Evolutionary conservation across 2,113 vertebrate species (phyloP).

Genomic region (Equus quagga): DNA sequence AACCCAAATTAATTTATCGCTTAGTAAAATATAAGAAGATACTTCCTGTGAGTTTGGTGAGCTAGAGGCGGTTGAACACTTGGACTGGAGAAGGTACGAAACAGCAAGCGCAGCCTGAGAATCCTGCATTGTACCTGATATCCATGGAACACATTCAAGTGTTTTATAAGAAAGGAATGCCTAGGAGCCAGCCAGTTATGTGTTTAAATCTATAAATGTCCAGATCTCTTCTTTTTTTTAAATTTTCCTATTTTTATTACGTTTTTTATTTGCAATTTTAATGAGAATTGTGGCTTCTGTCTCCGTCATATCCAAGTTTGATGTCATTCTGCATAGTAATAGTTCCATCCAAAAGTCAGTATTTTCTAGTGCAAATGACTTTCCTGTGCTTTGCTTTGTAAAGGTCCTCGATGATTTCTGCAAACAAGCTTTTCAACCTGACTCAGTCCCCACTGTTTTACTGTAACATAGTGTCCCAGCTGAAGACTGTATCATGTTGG

Average conservation of each 20-base stretch:
- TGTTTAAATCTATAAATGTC: conserved; percentile 52
- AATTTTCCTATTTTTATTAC: conserved; percentile 51
- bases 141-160: neutral
- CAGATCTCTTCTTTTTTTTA: conserved; percentile 19
- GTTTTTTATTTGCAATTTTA: conserved; percentile 40
- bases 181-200: neutral
- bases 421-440: conserved; percentile 30
- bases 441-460: conserved; percentile 55
- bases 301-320: conserved; percentile 63
- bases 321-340: conserved; percentile 68
- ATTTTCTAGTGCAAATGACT: neutral
- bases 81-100: conserved; percentile 11
- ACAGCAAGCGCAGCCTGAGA: fast-evolving
- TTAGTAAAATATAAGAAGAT: conserved; percentile 72
- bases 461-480: conserved; percentile 38
- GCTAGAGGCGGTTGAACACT: neutral
- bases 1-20: conserved; percentile 67
- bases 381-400: conserved; percentile 32
- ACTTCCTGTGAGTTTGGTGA: conserved; percentile 36
- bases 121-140: neutral
- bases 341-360: conserved; percentile 40
- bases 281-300: conserved; percentile 17
- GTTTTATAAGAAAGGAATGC: conserved; percentile 54
- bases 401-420: conserved; percentile 42
- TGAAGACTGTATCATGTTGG: conserved; percentile 48